Evolutionary conservation across 2,797 vertebrate species (phyloP), one percentile per base, ranked within the genome.

Genomic region (Crocodylus rhombifer): DNA sequence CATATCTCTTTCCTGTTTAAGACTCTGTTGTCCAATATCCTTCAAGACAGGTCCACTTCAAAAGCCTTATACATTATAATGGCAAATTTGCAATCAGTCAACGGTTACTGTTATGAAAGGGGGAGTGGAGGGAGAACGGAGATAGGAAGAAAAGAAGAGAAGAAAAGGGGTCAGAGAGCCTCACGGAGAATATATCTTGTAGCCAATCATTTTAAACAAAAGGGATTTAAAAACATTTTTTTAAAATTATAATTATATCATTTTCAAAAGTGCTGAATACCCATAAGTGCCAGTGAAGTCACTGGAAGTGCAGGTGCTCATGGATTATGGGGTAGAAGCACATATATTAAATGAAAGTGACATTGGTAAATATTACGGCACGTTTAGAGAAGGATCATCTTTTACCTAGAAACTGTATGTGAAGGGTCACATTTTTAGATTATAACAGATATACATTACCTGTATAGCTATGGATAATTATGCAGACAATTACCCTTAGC

Each of bases 191-290:
- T 69, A 17, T 7, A 51, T 17, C 2, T 89, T 80, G 63, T 51
- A 4, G 71, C 26, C 0, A 11, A 69, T 75, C 60, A 61, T 14
- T 62, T 55, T 28, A 36, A 77, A 60, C 57, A 60, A 17, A 6
- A 5, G 3, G 0, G 1, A 1, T 3, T 56, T 88, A 76, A 14
- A 91, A 84, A 17, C 3, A 76, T 56, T 16, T 57, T 2, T 33
- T 91, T 87, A 6, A 86, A 33, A 69, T 16, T 5, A 77, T 16
- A 62, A 69, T 30, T 69, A 69, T 18, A n/a, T 69, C 17, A 69
- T 55, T 57, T 92, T 73, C 42, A 76, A 69, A 88, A 95, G 88
- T 60, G 62, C 5, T 21, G 30, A 28, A 4, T 28, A 28, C 14
- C 57, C 26, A 65, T 23, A 82, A 86, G n/a, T 69, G 23, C 30